Conservation (phyloP, 1,140 invertebrate species). For the Ceratitis capitata region DNA sequence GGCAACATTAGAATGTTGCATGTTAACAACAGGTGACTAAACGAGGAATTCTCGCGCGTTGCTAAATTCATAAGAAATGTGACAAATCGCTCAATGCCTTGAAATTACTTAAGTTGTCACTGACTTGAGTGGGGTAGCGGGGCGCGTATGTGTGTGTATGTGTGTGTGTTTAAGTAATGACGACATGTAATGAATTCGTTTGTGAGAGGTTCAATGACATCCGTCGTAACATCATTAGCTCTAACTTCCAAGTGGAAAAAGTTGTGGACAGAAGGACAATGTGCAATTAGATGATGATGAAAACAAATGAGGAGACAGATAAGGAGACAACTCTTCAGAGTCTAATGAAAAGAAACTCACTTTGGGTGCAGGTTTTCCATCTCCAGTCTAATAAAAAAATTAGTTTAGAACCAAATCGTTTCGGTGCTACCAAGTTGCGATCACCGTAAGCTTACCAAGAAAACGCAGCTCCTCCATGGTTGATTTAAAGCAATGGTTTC, state of each 20-base stretch:
- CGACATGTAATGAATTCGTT: background rate
- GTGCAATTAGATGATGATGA: background rate
- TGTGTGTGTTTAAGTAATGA: background rate
- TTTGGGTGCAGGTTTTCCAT: no score
- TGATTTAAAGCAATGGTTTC: no score
- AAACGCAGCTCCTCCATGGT: no score
- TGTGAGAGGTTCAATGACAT: background rate
- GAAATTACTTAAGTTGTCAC: background rate
- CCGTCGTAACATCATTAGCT: background rate
- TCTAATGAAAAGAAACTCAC: no score
- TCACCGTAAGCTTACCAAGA: no score
- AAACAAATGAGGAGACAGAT: background rate
- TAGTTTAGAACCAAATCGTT: no score
- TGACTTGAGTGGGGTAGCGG: background rate
- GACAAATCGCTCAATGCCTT: background rate
- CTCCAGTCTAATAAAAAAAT: no score
- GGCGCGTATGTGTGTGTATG: background rate
- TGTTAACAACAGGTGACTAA: background rate
- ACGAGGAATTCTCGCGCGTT: background rate
- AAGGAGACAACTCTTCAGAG: no score
- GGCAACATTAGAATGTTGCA: background rate
- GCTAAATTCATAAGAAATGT: background rate
- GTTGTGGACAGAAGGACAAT: background rate
- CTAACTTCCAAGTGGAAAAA: background rate
- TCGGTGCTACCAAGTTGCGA: no score